Evolutionary conservation across 2,797 vertebrate species (phyloP).

Genomic region (Hippocampus kuda): DNA sequence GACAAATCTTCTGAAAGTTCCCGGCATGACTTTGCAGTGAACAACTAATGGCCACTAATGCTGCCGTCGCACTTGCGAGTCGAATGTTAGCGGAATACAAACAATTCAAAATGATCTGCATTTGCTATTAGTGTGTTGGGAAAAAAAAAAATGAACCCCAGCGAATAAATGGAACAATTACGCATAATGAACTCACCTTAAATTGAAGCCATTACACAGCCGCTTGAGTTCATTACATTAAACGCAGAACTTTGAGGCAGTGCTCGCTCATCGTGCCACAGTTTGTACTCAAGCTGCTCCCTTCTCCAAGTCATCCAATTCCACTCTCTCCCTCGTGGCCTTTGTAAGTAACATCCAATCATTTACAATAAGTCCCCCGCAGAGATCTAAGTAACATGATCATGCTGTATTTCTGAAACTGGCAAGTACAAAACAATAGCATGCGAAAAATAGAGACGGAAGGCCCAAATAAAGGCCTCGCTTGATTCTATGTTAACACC

Average conservation of each 20-base stretch:
- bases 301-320: conserved; percentile 22
- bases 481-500: conserved; percentile 57
- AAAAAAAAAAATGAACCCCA: conserved; percentile 26
- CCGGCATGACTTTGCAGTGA: conserved; percentile 30
- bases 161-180: conserved; percentile 44
- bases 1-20: conserved; percentile 7
- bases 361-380: conserved; percentile 61
- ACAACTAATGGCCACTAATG: conserved; percentile 23
- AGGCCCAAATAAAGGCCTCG: conserved; percentile 40
- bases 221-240: conserved; percentile 32
- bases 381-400: conserved; percentile 59
- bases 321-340: conserved; percentile 30
- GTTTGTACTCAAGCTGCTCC: conserved; percentile 18
- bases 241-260: conserved; percentile 26
- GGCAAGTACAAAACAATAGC: conserved; percentile 62
- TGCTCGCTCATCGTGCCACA: conserved; percentile 14
- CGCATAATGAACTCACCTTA: conserved; percentile 33
- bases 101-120: conserved; percentile 29
- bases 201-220: conserved; percentile 28
- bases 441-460: conserved; percentile 42
- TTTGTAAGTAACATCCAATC: conserved; percentile 62
- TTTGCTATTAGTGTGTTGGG: conserved; percentile 32
- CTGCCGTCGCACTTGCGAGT: conserved; percentile 15
- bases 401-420: conserved; percentile 64
- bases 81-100: conserved; percentile 25